Evolutionary conservation across 1,140 invertebrate genomes (phyloP).

Genomic region (Platorchestia sp.): DNA sequence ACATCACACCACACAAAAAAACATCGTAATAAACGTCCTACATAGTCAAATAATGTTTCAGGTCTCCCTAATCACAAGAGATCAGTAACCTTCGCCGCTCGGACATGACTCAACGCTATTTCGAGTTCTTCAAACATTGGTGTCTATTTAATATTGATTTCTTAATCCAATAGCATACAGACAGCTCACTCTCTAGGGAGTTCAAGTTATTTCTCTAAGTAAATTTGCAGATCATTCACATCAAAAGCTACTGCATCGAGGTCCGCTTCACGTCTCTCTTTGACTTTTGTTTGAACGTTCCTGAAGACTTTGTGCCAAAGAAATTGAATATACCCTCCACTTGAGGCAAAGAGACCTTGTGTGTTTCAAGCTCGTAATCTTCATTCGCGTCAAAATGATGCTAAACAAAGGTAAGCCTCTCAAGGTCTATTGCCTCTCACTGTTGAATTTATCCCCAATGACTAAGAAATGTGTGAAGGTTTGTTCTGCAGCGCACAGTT

Average conservation of each 20-base stretch:
- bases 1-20: too few relatives aligned
- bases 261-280: background rate
- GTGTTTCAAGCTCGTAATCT: background rate
- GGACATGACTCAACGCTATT: background rate
- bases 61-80: background rate
- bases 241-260: background rate
- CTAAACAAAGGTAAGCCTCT: background rate
- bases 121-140: background rate
- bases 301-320: background rate
- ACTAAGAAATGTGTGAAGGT: background rate
- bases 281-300: background rate
- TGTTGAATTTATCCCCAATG: background rate
- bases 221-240: background rate
- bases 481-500: background rate
- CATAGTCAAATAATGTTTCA: too few relatives aligned
- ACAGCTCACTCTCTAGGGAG: background rate
- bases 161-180: background rate
- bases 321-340: background rate
- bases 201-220: background rate
- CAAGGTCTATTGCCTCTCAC: background rate
- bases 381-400: background rate
- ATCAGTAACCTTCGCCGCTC: background rate
- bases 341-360: background rate
- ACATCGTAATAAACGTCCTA: too few relatives aligned
- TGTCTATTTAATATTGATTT: background rate